Percentiles rank a stretch among this genome's conserved stretches.
phyloP scores from a whole-genome alignment of 2,797 vertebrate genomes.

The Melopsittacus undulatus region DNA sequence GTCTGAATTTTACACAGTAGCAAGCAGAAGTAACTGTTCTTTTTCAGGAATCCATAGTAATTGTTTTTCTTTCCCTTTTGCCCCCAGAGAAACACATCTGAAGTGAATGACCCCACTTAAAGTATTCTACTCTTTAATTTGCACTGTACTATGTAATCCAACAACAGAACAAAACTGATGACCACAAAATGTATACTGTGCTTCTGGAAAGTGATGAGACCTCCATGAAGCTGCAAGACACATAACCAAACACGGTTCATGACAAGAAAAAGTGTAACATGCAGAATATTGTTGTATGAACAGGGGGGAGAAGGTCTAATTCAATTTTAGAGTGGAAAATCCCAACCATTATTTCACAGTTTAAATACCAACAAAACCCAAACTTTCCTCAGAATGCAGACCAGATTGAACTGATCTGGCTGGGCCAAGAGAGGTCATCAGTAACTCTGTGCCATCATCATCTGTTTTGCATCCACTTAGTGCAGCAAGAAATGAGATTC shows the following conservation, averaged over 20 bases:
- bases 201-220: constrained; percentile 44
- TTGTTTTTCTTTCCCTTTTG: background rate
- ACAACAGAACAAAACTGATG: constrained; percentile 27
- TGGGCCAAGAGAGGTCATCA: constrained; percentile 70
- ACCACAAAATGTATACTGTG: constrained; percentile 42
- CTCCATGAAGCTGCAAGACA: constrained; percentile 7
- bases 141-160: background rate
- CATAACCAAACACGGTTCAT: background rate
- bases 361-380: constrained; percentile 63
- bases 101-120: constrained; percentile 21
- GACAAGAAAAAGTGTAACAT: background rate
- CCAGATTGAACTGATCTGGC: constrained; percentile 52
- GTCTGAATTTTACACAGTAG: background rate
- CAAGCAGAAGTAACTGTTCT: background rate
- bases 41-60: background rate
- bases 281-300: background rate
- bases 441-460: constrained; percentile 65
- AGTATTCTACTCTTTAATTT: constrained; percentile 45
- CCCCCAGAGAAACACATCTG: background rate
- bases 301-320: background rate
- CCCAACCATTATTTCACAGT: constrained; percentile 51
- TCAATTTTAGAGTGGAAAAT: constrained; percentile 54
- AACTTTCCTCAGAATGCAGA: constrained; percentile 59
- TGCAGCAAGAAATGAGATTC: constrained; percentile 49
- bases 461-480: constrained; percentile 67